Evolutionary conservation across 2,797 vertebrate species (phyloP), one percentile per base, ranked within the genome.

Genomic region (Xenentodon cancila): DNA sequence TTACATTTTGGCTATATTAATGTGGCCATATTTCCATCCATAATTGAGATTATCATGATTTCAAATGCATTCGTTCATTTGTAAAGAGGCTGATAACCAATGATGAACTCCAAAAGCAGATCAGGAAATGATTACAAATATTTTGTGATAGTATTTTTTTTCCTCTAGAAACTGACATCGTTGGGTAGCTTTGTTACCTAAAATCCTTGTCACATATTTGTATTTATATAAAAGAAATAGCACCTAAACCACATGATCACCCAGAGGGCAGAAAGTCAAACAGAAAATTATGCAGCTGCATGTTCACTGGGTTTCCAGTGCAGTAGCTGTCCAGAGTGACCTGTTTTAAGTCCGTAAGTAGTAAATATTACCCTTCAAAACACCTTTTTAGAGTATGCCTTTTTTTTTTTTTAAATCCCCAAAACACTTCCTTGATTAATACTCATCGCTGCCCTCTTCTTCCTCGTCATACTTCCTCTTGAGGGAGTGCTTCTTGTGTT

Each of bases 381-480:
- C 12, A 51, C 6, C 13, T 12, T 53, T 51, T 15, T 37, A n/a
- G 34, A 57, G 34, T 32, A 45, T 30, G 7, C 2, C 16, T 27
- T 6, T 9, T 25, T 8, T n/a, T 20, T 19, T 55, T 15, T 34
- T 5, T 5, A 8, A 30, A 30, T 30, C 7, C 12, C 34, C 34
- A 37, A 61, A 58, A 49, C 0, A 13, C 21, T 59, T 65, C 12
- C 44, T 25, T 25, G 9, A 59, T 77, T 68, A 90, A 80, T 89
- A 90, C 51, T 90, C 88, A n/a, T 90, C 91, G 1, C 85, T 90
- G 4, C 62, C 88, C 51, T 92, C 91, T 0, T 90, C 89, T 37
- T 91, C 89, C 25, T 92, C 88, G 0, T 91, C 88, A 16, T 75
- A 90, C 59, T 90, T 90, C 64, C 81, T 88, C 73, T 89, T 92